Evolutionary conservation across 2,113 vertebrate species (phyloP).

Genomic region (Hystrix brachyura): DNA sequence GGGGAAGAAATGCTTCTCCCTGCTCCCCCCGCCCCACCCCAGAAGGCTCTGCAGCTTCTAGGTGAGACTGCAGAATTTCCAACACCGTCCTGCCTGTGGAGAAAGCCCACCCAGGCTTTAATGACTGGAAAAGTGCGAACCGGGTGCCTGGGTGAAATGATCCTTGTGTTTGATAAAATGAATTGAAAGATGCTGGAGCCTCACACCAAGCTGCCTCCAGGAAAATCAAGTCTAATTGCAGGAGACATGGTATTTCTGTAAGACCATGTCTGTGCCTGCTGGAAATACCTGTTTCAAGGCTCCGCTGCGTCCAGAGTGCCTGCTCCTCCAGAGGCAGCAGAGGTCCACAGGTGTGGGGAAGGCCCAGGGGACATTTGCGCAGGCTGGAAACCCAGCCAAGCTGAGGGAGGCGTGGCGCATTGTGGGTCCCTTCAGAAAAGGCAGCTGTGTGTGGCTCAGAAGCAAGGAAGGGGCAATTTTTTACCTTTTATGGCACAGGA

Average conservation of each 20-base stretch:
- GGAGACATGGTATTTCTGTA: neutral
- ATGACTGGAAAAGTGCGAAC: rapidly evolving
- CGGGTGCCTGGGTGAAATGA: neutral
- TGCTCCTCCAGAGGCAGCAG: neutral
- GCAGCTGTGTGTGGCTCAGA: neutral
- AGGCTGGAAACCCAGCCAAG: neutral
- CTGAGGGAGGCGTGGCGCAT: rapidly evolving
- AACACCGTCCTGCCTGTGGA: neutral
- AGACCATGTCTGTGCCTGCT: neutral
- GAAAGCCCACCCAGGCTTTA: rapidly evolving
- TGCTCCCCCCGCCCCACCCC: too few species aligned
- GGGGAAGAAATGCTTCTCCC: neutral
- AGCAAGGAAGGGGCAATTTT: neutral
- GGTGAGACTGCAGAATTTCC: neutral
- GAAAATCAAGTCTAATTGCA: neutral
- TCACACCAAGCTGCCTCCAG: neutral
- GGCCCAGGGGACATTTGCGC: neutral
- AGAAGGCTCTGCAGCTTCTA: neutral
- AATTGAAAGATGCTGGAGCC: neutral
- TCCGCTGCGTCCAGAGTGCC: neutral
- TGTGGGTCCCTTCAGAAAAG: neutral
- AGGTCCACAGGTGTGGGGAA: neutral
- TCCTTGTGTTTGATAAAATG: neutral
- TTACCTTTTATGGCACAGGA: neutral
- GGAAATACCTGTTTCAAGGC: neutral